These are phyloP conservation scores for Forbesichthys agassizii DNA, from an alignment of 2,113 vertebrate species.

Conservation along the genomic window DNA sequence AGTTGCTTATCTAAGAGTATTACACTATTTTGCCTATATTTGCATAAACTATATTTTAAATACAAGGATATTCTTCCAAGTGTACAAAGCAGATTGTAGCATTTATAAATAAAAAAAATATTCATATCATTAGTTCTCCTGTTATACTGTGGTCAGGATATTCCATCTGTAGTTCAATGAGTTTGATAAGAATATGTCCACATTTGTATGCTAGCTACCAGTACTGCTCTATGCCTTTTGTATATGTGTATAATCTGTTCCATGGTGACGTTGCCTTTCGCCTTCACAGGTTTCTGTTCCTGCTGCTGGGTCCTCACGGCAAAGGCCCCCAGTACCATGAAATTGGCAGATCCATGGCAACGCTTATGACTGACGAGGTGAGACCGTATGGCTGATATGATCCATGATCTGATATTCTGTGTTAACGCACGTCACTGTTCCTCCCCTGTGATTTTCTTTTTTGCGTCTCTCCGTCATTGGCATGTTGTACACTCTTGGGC, in stretches of 20 bases:
- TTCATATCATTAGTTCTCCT: too few species aligned
- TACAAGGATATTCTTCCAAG: too few species aligned
- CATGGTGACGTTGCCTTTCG: conserved; percentile 9
- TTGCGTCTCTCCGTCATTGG: neutral
- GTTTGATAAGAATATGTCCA: too few species aligned
- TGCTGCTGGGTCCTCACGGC: conserved; percentile 90
- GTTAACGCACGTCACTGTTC: neutral
- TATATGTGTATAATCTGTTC: neutral
- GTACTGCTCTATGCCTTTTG: conserved; percentile 24
- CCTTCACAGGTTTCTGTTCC: conserved; percentile 87
- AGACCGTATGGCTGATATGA: conserved; percentile 24
- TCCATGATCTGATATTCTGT: neutral
- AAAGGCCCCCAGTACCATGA: conserved; percentile 95
- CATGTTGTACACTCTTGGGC: too few species aligned
- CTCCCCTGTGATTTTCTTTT: neutral
- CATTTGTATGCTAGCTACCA: too few species aligned
- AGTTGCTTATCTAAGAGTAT: too few species aligned
- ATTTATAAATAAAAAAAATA: too few species aligned
- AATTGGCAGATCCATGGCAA: conserved; percentile 95
- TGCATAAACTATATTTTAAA: too few species aligned
- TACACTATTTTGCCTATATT: too few species aligned
- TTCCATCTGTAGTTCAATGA: too few species aligned
- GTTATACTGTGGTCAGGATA: too few species aligned
- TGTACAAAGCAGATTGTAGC: too few species aligned
- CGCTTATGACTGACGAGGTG: conserved; percentile 96